These are phyloP conservation scores for Lacerta bilineata DNA, from an alignment of 2,797 vertebrate species.

Conservation along the genomic window DNA sequence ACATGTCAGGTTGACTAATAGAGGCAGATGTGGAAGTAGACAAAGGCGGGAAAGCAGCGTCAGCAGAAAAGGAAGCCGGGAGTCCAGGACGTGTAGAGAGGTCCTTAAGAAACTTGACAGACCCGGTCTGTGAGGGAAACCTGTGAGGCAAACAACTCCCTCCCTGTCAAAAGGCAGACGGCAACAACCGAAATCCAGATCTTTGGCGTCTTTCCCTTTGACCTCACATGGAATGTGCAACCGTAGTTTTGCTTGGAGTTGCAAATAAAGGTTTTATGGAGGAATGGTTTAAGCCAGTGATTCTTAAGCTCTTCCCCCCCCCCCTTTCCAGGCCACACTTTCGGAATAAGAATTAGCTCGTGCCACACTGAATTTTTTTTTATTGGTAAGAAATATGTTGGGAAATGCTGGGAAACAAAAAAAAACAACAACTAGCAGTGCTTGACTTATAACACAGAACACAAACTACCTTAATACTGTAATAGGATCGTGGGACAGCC, in stretches of 20 bases:
- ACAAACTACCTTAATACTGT: too few relatives aligned
- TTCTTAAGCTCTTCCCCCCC: too few relatives aligned
- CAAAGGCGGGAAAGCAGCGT: neutral
- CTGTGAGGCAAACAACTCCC: neutral
- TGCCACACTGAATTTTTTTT: too few relatives aligned
- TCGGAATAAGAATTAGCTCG: too few relatives aligned
- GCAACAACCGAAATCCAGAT: neutral
- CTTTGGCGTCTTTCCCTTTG: neutral
- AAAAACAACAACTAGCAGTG: too few relatives aligned
- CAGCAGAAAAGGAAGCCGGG: neutral
- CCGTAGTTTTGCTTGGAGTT: neutral
- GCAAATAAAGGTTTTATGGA: neutral
- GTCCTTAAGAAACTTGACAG: neutral
- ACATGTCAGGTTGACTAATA: constrained; percentile 14
- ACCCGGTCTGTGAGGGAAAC: neutral
- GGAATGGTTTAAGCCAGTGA: neutral
- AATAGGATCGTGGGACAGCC: too few relatives aligned
- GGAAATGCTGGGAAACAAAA: too few relatives aligned
- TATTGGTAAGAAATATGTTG: too few relatives aligned
- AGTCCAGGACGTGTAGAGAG: neutral
- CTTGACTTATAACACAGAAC: too few relatives aligned
- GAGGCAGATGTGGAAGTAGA: neutral
- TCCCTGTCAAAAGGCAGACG: neutral
- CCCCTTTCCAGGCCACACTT: too few relatives aligned
- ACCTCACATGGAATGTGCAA: neutral